Base-by-base conservation (phyloP, 2,888 invertebrate species). In the Cosmia trapezina region DNA sequence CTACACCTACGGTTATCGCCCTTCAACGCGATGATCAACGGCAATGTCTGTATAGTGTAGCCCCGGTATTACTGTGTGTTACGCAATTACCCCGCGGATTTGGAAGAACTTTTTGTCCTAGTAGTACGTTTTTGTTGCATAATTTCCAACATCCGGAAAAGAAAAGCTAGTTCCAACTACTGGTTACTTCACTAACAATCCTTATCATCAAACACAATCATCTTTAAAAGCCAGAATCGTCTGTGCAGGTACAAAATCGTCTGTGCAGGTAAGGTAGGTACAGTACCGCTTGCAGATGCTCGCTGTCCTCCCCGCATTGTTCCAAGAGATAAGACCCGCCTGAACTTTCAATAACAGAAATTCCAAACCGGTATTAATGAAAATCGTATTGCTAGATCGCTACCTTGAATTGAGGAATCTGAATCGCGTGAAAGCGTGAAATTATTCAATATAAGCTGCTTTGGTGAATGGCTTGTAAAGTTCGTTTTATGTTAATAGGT, bases 271-370 rank as follows among this genome's bases (percentile, higher is more conserved):
- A 66, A 33, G 4, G 12, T 12, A 70, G 33, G 22, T 73, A 14
- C 37, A 9, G 5, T n/a, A 17, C 22, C 14, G 22, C 7, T 41
- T 67, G 54, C 61, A 75, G 70, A 68, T 49, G 67, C 45, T 60
- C 49, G 54, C 60, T 53, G 51, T 57, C 53, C 5, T 19, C 47
- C 14, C 66, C 43, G 70, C 84, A 80, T 80, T 70, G 67, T 81
- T 80, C 37, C 4, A 37, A 80, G 49, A 80, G 81, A 68, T 66
- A 80, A 65, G 81, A 62, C 54, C 14, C 81, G 41, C 33, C 57
- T 33, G 70, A 67, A 68, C 57, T 62, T 62, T 80, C 76, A 83
- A 80, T 81, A 81, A 56, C 68, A 61, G 67, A 53, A 33, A 81
- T 81, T 53, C 84, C 76, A 19, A 51, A 59, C 54, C 28, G 49